A percentile compares a stretch with the other conserved stretches of the same genome.
These are phyloP conservation scores for Syrista parreyssii DNA, from an alignment of 2,888 invertebrate species.

Conservation along the genomic window DNA sequence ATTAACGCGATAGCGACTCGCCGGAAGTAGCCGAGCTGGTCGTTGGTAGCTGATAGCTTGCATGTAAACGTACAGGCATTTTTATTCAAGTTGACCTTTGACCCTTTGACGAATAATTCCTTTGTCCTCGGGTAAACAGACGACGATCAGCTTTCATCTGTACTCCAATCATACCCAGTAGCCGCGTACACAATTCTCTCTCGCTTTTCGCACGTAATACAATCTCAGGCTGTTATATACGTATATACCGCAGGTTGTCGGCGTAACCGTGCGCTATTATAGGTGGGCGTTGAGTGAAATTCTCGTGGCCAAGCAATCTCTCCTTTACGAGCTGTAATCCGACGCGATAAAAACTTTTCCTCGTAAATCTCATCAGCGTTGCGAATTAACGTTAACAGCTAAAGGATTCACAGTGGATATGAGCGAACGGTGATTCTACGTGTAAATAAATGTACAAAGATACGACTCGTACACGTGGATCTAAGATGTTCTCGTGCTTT, in stretches of 20 bases:
- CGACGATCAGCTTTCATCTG: not conserved
- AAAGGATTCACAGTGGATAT: not conserved
- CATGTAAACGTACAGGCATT: too few relatives aligned
- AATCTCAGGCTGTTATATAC: not conserved
- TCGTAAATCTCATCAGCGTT: not conserved
- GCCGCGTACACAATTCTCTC: not conserved
- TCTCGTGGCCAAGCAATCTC: not conserved
- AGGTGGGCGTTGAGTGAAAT: slow-evolving; percentile 3
- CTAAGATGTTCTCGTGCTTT: too few relatives aligned
- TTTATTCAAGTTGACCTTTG: too few relatives aligned
- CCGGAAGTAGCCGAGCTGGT: not conserved
- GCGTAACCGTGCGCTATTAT: not conserved
- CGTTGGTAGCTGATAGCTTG: not conserved
- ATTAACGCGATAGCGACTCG: too few relatives aligned
- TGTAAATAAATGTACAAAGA: not conserved
- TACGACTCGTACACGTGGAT: too few relatives aligned
- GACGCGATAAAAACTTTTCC: slow-evolving; percentile 3
- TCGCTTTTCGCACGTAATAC: not conserved
- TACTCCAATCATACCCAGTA: not conserved
- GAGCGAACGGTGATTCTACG: too few relatives aligned
- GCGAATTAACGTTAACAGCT: not conserved
- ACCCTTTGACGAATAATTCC: not conserved
- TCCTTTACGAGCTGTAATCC: slow-evolving; percentile 1
- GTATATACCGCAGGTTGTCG: not conserved
- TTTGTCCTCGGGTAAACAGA: not conserved